phyloP scores from a whole-genome alignment of 37 sponge, comb jelly and placozoan species.

The Halichondria panicea region DNA sequence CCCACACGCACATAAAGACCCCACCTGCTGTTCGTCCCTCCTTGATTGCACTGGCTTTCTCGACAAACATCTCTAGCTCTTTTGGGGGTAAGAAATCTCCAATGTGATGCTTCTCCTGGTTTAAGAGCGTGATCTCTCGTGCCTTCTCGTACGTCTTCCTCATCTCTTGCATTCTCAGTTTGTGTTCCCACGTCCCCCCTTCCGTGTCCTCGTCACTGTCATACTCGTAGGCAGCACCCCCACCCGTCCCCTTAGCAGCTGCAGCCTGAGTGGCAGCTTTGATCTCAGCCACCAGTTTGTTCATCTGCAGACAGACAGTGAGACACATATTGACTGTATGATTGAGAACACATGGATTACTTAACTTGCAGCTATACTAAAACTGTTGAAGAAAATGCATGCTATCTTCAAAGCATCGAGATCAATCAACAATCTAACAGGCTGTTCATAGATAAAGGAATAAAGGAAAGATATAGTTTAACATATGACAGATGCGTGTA shows the following conservation, averaged over 20 bases:
- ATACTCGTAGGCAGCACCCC: constrained; percentile 72
- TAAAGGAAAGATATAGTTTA: background rate
- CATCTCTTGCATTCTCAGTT: constrained; percentile 82
- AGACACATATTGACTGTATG: background rate
- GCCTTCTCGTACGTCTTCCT: constrained; percentile 49
- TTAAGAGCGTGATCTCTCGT: constrained; percentile 58
- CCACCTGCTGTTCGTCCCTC: constrained; percentile 59
- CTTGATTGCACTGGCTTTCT: constrained; percentile 68
- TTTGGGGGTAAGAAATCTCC: constrained; percentile 95
- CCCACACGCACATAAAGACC: too few relatives aligned
- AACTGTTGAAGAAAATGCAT: too few relatives aligned
- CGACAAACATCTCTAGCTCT: constrained; percentile 83
- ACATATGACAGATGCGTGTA: background rate
- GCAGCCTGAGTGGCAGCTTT: constrained; percentile 6
- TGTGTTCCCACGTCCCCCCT: constrained; percentile 96
- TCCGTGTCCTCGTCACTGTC: constrained; percentile 96
- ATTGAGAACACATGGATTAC: too few relatives aligned
- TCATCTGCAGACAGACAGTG: constrained; percentile 29
- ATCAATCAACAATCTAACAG: too few relatives aligned
- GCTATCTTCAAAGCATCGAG: too few relatives aligned
- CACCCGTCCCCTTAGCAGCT: constrained; percentile 1
- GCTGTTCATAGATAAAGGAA: background rate
- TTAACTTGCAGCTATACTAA: too few relatives aligned
- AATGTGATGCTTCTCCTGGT: constrained; percentile 92
- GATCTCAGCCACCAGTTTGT: constrained; percentile 50